Conservation (phyloP, 2,113 vertebrate genomes). For the Kryptolebias marmoratus region DNA sequence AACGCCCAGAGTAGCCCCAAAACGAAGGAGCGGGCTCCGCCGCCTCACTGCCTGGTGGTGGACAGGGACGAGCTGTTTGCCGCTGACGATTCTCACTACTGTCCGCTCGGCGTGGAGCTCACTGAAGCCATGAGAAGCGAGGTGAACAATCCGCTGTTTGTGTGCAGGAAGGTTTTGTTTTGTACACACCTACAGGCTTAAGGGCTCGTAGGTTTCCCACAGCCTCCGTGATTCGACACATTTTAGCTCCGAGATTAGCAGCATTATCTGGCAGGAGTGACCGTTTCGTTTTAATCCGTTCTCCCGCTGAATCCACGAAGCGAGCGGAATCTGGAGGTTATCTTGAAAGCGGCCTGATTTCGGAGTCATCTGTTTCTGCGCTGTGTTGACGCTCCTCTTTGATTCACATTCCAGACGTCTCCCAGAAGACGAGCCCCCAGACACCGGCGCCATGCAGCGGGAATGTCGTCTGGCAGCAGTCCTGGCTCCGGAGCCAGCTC, state of each 20-base stretch:
- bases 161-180: too few species aligned
- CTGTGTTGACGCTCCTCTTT: background rate
- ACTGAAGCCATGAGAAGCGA: constrained; percentile 58
- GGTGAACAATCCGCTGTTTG: constrained; percentile 30
- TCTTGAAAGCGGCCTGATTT: background rate
- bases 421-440: constrained; percentile 40
- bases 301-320: background rate
- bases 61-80: constrained; percentile 89
- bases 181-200: too few species aligned
- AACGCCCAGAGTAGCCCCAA: constrained; percentile 82
- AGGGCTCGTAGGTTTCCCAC: too few species aligned
- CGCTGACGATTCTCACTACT: constrained; percentile 92
- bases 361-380: background rate
- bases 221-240: too few species aligned
- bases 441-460: constrained; percentile 24
- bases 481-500: constrained; percentile 31
- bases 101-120: constrained; percentile 90
- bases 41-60: constrained; percentile 85
- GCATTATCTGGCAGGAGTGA: background rate
- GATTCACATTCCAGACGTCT: constrained; percentile 53
- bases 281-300: background rate
- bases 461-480: constrained; percentile 42
- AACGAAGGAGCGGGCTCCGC: constrained; percentile 86
- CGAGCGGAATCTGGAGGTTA: background rate
- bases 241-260: background rate